Conservation (phyloP, 2,113 vertebrate species). For the Turnix velox region DNA sequence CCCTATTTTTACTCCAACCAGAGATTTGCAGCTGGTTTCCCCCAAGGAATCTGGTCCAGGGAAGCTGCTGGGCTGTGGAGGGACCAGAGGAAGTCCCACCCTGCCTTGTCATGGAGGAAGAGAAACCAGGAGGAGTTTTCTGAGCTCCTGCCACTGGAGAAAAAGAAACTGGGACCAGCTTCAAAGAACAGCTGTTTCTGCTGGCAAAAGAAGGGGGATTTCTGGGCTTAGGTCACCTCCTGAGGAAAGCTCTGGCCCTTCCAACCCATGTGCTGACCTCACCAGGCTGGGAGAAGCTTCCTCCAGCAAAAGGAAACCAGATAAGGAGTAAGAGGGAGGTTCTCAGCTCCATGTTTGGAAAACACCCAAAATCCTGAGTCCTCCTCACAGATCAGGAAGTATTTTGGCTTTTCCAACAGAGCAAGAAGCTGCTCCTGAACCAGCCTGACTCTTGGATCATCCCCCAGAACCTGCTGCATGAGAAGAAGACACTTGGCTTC, state of each 20-base stretch:
- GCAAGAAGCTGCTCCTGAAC: neutral
- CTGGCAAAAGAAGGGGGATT: neutral
- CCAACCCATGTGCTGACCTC: neutral
- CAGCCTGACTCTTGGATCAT: neutral
- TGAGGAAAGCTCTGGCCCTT: neutral
- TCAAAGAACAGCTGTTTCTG: neutral
- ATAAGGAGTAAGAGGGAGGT: neutral
- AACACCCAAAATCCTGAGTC: too few relatives aligned
- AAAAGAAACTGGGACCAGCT: neutral
- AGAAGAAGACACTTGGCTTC: neutral
- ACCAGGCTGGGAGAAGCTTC: neutral
- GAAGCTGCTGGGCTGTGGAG: neutral
- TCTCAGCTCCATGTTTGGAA: too few relatives aligned
- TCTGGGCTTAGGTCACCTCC: neutral
- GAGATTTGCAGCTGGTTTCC: neutral
- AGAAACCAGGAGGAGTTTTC: neutral
- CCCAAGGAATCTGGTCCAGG: accelerated
- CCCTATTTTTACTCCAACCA: too few relatives aligned
- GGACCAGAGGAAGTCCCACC: neutral
- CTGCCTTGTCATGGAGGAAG: accelerated
- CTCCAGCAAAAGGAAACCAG: neutral
- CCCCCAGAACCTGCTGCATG: neutral
- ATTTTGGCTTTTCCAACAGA: neutral
- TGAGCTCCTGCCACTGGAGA: too few relatives aligned
- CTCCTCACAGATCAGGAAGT: neutral